Evolutionary conservation across 2,888 invertebrate species (phyloP), one percentile per base, ranked within the genome.

Genomic region (Patella ulyssiponensis): DNA sequence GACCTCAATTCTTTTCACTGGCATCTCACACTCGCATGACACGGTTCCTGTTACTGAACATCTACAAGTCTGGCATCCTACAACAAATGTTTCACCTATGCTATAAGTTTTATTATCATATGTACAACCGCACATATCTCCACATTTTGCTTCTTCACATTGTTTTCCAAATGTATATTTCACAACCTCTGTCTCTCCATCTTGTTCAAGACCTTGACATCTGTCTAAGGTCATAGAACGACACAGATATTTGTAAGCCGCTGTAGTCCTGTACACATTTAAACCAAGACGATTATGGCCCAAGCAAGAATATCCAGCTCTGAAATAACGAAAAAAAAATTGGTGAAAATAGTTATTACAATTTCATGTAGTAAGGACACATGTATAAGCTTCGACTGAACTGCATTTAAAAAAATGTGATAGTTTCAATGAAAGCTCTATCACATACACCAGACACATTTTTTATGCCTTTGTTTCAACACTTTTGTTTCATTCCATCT

Each of bases 301-400:
- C 69, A 86, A 80, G 79, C 90, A 90, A 64, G 86, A 87, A 77
- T 85, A 87, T 0, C 90, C 90, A 76, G 88, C 89, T 78, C 91
- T 88, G 81, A 53, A 83, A 79, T 23, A 75, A 33, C 71, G 23
- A 74, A 20, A 64, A 20, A 64, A 44, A 44, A 44, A 7, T 44
- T 44, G 44, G 7, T 44, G 44, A 44, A 44, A 44, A 44, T 9
- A 44, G 44, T 44, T 44, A 44, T 44, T 44, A 44, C 44, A 44
- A 44, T 44, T 44, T 5, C 7, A 33, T 33, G 33, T 5, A n/a
- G n/a, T n/a, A n/a, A n/a, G n/a, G n/a, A 44, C 44, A 9, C 44
- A 44, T 7, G 44, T 44, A 9, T 44, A 44, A 44, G 44, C 9
- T 44, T 9, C 0, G 44, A 9, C 44, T 9, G 9, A 44, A 9